Conservation (phyloP, 2,113 vertebrate species). For the Hippoglossus stenolepis region DNA sequence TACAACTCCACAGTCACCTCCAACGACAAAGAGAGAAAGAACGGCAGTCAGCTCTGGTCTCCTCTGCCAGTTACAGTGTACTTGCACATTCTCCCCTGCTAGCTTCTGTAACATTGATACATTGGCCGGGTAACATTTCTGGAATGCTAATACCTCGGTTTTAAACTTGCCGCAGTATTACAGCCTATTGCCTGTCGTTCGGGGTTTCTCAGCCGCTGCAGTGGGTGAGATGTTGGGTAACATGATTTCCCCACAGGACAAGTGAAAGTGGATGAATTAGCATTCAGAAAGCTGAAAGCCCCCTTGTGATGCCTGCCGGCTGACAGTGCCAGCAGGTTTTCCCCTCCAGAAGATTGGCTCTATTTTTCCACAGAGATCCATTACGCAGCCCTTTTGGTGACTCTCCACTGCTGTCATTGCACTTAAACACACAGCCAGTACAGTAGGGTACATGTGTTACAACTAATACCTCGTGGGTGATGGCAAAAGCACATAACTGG, state of each 20-base stretch:
- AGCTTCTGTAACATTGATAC: constrained; percentile 75
- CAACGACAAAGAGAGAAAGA: constrained; percentile 40
- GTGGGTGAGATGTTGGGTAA: constrained; percentile 56
- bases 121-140: constrained; percentile 72
- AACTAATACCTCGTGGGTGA: constrained; percentile 19
- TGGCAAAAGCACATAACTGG: constrained; percentile 45
- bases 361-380: constrained; percentile 74
- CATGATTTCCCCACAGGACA: constrained; percentile 75
- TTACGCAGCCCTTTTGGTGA: constrained; percentile 62
- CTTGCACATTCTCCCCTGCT: constrained; percentile 50
- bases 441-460: constrained; percentile 37
- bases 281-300: constrained; percentile 76
- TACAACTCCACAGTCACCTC: constrained; percentile 53
- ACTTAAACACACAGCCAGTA: constrained; percentile 46
- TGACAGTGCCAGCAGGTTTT: constrained; percentile 56
- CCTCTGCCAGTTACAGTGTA: constrained; percentile 60
- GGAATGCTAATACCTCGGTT: constrained; percentile 74
- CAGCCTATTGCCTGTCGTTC: constrained; percentile 69
- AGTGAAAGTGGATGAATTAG: constrained; percentile 74
- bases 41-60: constrained; percentile 54
- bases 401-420: constrained; percentile 55
- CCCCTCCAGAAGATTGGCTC: constrained; percentile 69
- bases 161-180: constrained; percentile 63
- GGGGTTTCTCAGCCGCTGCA: constrained; percentile 54
- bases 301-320: constrained; percentile 61